Base-by-base conservation (phyloP, 2,888 invertebrate genomes). In the Barypeithes pellucidus region DNA sequence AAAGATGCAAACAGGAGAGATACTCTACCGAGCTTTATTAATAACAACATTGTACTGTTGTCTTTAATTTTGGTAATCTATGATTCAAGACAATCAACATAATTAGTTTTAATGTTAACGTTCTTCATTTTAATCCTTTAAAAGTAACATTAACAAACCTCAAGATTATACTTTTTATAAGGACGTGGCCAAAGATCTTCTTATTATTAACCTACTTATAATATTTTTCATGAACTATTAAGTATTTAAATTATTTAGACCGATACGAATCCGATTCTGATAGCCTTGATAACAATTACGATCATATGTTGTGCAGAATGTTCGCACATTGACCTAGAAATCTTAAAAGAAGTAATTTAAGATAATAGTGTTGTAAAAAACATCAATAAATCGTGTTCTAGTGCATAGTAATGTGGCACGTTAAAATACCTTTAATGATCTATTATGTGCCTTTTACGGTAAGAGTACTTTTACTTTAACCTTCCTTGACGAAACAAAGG, bases 351-450 rank as follows among this genome's bases (percentile, higher is more conserved):
- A 39, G 16, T 52, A 52, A 52, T 14, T 61, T 43, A 61, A 45
- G 45, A 45, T 45, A 43, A 60, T 18, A 9, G 18, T 8, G 12
- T 20, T 33, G 39, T 20, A 36, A 52, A 52, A 52, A 45, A 33
- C 2, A 52, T 9, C n/a, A 43, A 52, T 67, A 69, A 62, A 62
- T 63, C 24, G 24, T 24, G 18, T 70, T 45, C 63, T 70, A 57
- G 57, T 63, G 54, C 45, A 57, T 12, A 61, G 54, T 20, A 69
- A 62, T 20, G 43, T 24, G 18, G 22, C 24, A 41, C 39, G 29
- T 50, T 52, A 20, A 36, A 65, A 57, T 54, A 57, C 20, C 24
- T 20, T 24, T 41, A 52, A 65, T 18, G 14, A 67, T 67, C 57
- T 33, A 29, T 67, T 57, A 14, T 57, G 14, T 63, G 2, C 67